Conservation (phyloP, 2,797 vertebrate species). For the Pangasius macronema region DNA sequence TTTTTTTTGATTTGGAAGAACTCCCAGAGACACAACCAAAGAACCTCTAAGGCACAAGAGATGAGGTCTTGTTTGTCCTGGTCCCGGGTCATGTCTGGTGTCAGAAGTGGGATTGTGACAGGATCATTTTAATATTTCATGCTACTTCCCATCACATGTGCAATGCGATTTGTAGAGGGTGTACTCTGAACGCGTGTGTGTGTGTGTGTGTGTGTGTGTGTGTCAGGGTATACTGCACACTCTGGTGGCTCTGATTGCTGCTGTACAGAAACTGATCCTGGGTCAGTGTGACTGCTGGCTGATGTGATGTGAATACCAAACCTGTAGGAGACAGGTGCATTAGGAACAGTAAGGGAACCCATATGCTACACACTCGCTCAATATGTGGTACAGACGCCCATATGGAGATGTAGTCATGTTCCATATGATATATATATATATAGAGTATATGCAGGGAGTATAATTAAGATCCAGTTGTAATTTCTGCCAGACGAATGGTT, state of each 20-base stretch:
- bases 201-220: not conserved
- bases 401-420: not conserved
- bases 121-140: not conserved
- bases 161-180: not conserved
- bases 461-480: not conserved
- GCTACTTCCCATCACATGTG: not conserved
- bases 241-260: not conserved
- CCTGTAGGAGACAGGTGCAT: conserved; percentile 6
- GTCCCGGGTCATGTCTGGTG: not conserved
- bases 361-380: conserved; percentile 4
- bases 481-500: not conserved
- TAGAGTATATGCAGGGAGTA: not conserved
- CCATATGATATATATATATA: not conserved
- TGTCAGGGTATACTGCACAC: not conserved
- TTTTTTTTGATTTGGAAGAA: not conserved
- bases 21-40: too few relatives aligned
- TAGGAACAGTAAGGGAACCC: not conserved
- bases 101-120: not conserved
- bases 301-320: conserved; percentile 22
- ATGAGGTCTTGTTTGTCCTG: not conserved
- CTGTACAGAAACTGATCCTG: not conserved
- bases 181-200: not conserved
- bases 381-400: not conserved
- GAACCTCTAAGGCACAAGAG: not conserved
- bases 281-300: conserved; percentile 3